phyloP scores from a whole-genome alignment of 2,113 vertebrate genomes.

The Brachyistius frenatus region DNA sequence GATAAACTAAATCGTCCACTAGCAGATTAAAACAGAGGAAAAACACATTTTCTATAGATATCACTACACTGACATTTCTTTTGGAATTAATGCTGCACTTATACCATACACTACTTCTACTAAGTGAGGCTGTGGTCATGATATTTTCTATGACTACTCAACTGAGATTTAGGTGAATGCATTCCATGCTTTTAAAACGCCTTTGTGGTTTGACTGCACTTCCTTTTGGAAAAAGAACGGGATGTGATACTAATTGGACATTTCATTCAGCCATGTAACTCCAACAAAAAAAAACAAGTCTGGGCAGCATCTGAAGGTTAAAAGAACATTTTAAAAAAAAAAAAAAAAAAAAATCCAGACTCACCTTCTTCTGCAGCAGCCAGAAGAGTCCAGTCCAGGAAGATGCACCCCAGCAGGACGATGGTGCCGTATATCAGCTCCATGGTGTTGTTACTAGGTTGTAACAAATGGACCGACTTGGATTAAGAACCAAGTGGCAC shows the following conservation, averaged over 20 bases:
- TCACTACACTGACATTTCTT: not conserved
- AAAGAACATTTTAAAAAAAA: not conserved
- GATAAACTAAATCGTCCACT: not conserved
- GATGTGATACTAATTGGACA: conserved; percentile 17
- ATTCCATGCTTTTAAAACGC: not conserved
- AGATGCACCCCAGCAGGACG: conserved; percentile 71
- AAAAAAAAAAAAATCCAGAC: conserved; percentile 30
- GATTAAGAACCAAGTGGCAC: conserved; percentile 45
- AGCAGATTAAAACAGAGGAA: not conserved
- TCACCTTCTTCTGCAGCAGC: conserved; percentile 84
- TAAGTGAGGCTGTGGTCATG: not conserved
- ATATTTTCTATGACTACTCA: not conserved
- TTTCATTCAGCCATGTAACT: conserved; percentile 29
- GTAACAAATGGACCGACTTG: conserved; percentile 11
- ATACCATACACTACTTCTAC: not conserved
- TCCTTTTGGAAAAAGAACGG: not conserved
- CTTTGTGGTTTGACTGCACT: conserved; percentile 30
- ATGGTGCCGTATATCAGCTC: conserved; percentile 72
- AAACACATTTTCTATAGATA: not conserved
- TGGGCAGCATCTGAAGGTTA: conserved; percentile 6
- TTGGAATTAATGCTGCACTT: not conserved
- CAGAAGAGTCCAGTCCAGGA: conserved; percentile 62
- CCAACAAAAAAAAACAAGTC: conserved; percentile 37
- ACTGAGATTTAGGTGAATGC: not conserved
- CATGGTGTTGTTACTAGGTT: conserved; percentile 63